phyloP scores from a whole-genome alignment of 1,140 invertebrate species.

The Metaphire vulgaris region DNA sequence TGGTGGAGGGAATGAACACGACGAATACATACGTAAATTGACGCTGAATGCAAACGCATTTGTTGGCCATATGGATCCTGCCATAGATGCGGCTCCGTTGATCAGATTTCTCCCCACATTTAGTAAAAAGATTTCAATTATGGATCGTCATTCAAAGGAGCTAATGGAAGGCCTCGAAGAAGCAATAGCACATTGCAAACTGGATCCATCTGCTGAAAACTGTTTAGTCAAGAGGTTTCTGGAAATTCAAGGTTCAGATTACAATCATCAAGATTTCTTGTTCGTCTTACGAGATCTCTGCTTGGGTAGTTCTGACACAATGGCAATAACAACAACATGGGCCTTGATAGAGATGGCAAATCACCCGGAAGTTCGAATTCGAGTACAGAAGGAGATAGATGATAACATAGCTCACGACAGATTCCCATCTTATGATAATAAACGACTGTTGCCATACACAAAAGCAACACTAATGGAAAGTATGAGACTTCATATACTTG shows the following conservation, averaged over 20 bases:
- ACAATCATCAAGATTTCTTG: background rate
- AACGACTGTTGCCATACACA: conserved; percentile 36
- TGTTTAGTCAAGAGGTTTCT: background rate
- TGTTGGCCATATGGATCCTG: background rate
- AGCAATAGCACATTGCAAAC: background rate
- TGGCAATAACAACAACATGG: conserved; percentile 46
- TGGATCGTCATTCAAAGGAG: no score
- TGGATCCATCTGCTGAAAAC: background rate
- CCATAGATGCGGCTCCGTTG: background rate
- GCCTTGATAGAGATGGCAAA: conserved; percentile 39
- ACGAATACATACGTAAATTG: background rate
- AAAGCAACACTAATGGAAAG: conserved; percentile 40
- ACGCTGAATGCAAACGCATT: background rate
- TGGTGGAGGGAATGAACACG: background rate
- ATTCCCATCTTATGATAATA: conserved; percentile 33
- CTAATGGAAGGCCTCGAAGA: background rate
- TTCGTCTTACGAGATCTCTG: conserved; percentile 34
- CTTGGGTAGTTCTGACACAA: conserved; percentile 47
- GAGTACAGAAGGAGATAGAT: conserved; percentile 44
- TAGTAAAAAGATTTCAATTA: background rate
- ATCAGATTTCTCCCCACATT: background rate
- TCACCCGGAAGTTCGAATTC: conserved; percentile 48
- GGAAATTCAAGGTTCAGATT: background rate
- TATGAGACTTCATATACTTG: conserved; percentile 37
- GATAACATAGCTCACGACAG: conserved; percentile 37